These are phyloP conservation scores for Rhinichthys klamathensis DNA, from an alignment of 2,113 vertebrate species.

Conservation along the genomic window DNA sequence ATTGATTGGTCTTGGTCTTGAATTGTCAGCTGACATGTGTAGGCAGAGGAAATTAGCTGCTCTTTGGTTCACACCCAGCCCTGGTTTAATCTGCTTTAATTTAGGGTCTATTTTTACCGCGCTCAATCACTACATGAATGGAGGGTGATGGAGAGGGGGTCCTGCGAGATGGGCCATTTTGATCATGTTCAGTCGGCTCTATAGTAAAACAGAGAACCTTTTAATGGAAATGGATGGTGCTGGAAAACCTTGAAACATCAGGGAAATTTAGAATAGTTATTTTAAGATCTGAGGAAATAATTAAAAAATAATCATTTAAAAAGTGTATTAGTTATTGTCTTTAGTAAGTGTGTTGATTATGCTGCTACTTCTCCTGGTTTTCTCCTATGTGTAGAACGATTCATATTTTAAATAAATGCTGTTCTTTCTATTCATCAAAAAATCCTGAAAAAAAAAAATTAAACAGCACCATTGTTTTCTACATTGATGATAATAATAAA, in stretches of 20 bases:
- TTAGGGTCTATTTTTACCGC: conserved; percentile 47
- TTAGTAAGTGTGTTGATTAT: no score
- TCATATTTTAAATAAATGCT: neutral
- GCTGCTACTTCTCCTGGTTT: no score
- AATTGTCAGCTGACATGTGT: neutral
- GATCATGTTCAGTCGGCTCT: neutral
- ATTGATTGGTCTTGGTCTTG: conserved; percentile 12
- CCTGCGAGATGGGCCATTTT: neutral
- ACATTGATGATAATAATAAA: neutral
- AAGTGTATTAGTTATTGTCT: no score
- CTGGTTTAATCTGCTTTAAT: conserved; percentile 39
- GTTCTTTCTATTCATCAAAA: neutral
- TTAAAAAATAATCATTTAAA: neutral
- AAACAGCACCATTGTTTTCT: neutral
- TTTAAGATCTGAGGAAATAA: neutral
- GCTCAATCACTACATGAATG: conserved; percentile 24
- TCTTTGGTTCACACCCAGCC: conserved; percentile 8
- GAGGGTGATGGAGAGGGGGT: neutral
- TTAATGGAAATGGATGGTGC: neutral
- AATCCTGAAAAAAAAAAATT: neutral
- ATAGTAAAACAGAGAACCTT: neutral
- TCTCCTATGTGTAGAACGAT: no score
- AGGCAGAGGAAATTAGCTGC: conserved; percentile 24
- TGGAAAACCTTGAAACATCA: neutral
- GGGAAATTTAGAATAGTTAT: neutral